Evolutionary conservation across 2,113 vertebrate species (phyloP).

Genomic region (Bungarus multicinctus): DNA sequence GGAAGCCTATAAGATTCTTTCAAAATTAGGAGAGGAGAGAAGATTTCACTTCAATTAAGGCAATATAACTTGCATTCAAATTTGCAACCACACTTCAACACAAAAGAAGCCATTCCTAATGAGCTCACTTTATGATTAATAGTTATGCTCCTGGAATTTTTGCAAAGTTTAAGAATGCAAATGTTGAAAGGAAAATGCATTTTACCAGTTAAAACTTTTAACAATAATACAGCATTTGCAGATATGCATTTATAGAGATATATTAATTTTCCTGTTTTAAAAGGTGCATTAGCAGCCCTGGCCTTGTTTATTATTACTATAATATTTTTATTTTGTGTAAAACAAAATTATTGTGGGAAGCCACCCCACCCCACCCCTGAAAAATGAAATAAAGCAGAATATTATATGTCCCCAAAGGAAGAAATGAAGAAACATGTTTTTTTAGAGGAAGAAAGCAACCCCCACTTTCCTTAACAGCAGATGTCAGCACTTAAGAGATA

Average conservation of each 20-base stretch:
- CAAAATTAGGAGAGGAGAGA: constrained; percentile 49
- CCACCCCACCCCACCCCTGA: no score
- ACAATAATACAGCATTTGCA: neutral
- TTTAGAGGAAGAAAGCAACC: no score
- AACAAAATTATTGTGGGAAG: neutral
- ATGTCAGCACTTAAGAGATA: no score
- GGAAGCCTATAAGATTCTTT: constrained; percentile 28
- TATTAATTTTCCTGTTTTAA: neutral
- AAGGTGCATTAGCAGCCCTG: neutral
- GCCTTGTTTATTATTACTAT: neutral
- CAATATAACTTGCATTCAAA: constrained; percentile 46
- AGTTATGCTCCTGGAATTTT: neutral
- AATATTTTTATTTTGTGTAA: neutral
- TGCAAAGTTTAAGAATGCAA: neutral
- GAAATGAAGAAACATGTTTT: no score
- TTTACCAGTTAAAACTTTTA: neutral
- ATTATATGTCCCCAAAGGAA: no score
- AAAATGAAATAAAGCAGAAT: no score
- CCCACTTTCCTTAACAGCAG: no score
- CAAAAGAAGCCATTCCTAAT: constrained; percentile 28
- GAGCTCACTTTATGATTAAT: constrained; percentile 16
- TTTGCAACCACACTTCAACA: constrained; percentile 15
- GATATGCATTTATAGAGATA: neutral
- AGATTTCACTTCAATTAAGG: constrained; percentile 34
- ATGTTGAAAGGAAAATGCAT: neutral